Percentiles rank a stretch among this genome's conserved stretches.
phyloP scores from a whole-genome alignment of 2,888 invertebrate genomes.

The Drosophila diplacantha region DNA sequence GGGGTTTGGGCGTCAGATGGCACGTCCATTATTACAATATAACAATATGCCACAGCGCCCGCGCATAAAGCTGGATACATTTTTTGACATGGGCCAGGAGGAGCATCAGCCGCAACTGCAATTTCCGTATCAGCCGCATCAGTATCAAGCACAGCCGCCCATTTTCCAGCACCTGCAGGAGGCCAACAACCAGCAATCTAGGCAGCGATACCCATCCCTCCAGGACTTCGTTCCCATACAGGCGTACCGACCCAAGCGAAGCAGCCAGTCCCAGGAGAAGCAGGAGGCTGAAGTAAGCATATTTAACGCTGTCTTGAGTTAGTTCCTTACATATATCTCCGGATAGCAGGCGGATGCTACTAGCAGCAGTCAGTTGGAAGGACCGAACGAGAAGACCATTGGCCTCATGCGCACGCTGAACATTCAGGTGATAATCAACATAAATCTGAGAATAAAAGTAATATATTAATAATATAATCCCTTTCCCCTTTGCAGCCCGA shows the following conservation, averaged over 20 bases:
- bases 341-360: neutral
- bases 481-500: neutral
- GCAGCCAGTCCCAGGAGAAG: neutral
- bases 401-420: conserved; percentile 1
- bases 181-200: neutral
- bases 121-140: neutral
- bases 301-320: neutral
- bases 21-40: neutral
- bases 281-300: neutral
- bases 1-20: conserved; percentile 2
- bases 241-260: conserved; percentile 51
- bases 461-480: neutral
- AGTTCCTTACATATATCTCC: neutral
- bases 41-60: neutral
- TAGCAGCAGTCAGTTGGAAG: neutral
- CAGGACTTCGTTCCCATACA: conserved; percentile 60
- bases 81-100: neutral
- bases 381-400: neutral
- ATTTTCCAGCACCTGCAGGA: conserved; percentile 1
- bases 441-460: neutral
- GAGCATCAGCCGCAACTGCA: conserved; percentile 14
- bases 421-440: conserved; percentile 7
- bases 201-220: conserved; percentile 35
- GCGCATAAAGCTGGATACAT: neutral
- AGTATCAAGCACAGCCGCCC: conserved; percentile 6